A percentile compares a stretch with the other conserved stretches of the same genome.
Conservation (phyloP, 2,888 invertebrate genomes). For the Platerodrilus igneus region DNA sequence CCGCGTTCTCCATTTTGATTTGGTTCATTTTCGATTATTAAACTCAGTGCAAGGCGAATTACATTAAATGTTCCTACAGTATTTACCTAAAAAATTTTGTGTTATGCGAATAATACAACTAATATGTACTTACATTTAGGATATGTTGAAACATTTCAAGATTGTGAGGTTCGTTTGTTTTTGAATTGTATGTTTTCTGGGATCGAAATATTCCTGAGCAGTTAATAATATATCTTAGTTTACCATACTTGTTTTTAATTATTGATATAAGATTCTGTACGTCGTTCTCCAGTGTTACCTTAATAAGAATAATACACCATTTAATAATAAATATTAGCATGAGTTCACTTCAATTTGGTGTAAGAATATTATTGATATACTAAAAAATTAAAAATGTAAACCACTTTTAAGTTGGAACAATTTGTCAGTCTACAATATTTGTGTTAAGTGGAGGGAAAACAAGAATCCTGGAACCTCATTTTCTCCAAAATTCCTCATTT, state of each 20-base stretch:
- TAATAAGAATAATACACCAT: no score
- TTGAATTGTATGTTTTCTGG: conserved; percentile 83
- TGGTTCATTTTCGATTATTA: conserved; percentile 80
- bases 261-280: conserved; percentile 66
- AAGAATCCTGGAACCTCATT: no score
- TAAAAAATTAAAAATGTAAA: no score
- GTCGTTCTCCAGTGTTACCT: conserved; percentile 81
- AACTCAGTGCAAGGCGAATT: conserved; percentile 72
- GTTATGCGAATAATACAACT: no score
- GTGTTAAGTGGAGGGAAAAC: no score
- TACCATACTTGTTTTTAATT: conserved; percentile 75
- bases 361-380: no score
- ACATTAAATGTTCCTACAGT: conserved; percentile 92
- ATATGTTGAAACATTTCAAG: conserved; percentile 73
- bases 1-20: conserved; percentile 83
- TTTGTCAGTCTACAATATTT: no score
- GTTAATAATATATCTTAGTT: conserved; percentile 82
- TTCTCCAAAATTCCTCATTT: no score
- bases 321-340: no score
- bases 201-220: conserved; percentile 92
- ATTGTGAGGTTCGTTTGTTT: conserved; percentile 67
- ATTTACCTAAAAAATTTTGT: conserved; percentile 65
- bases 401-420: no score
- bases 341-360: no score
- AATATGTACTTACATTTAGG: conserved; percentile 58